phyloP scores from a whole-genome alignment of 2,888 invertebrate species.

The Tolmerus cingulatus region DNA sequence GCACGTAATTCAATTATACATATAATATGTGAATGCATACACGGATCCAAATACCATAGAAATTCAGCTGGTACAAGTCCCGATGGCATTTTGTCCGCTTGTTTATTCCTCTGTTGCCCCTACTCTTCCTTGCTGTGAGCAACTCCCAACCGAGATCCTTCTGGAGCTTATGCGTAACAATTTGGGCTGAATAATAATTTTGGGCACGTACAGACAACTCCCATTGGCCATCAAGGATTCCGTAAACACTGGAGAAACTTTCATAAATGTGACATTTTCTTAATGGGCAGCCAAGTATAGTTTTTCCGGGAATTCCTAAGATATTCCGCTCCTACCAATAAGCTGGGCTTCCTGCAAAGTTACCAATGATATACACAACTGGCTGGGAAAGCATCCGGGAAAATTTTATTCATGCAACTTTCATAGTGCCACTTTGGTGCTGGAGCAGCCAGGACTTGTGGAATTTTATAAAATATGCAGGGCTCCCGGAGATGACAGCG shows the following conservation, averaged over 20 bases:
- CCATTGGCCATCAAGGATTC: neutral
- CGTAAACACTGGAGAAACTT: neutral
- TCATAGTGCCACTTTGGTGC: neutral
- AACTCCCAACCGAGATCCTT: neutral
- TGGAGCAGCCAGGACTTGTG: neutral
- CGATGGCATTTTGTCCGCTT: neutral
- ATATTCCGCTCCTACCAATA: neutral
- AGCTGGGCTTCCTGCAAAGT: neutral
- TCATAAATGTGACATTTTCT: neutral
- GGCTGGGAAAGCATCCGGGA: neutral
- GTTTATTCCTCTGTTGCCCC: neutral
- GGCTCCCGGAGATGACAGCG: neutral
- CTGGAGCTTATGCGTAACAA: neutral
- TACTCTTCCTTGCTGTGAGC: neutral
- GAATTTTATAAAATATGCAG: neutral
- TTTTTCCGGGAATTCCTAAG: neutral
- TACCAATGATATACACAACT: neutral
- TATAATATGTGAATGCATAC: neutral
- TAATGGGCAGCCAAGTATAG: neutral
- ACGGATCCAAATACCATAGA: neutral
- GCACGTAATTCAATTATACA: neutral
- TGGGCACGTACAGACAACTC: neutral
- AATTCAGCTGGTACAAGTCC: neutral
- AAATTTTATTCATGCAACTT: neutral
- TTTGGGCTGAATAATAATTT: neutral